Base-by-base conservation (phyloP, 2,888 invertebrate species). In the Orchestes rusci region DNA sequence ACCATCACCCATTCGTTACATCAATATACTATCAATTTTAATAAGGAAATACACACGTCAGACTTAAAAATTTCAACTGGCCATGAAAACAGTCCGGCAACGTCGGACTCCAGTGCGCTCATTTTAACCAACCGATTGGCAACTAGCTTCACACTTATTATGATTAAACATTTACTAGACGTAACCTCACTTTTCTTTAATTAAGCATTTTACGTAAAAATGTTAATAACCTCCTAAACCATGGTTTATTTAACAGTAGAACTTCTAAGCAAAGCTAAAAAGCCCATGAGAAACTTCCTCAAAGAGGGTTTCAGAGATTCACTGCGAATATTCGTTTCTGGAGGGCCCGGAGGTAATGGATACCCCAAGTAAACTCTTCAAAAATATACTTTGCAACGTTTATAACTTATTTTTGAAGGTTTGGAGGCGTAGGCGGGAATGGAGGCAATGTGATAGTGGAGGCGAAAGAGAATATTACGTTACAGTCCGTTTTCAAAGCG, bases 361-460 rank as follows among this genome's bases (percentile, higher is more conserved):
- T 65, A 75, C 19, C 77, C 79, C 12, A 75, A 74, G 60, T 80
- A 73, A 51, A 29, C 16, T 29, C 12, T 7, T 39, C 12, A 4
- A 31, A 31, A 2, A 39, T 33, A 23, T 10, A 23, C 10, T 30
- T 36, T 23, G 32, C 8, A 23, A 29, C 13, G 31, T 31, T 38
- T 17, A 20, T 19, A 28, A 40, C 15, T 20, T 43, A 40, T 33
- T 39, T 32, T 52, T 69, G 83, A 83, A 84, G 83, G 60, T 90
- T 79, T 67, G 94, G 94, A 2, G 96, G 90, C 0, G 68, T 86
- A 8, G 96, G 96, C 7, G 96, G 96, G 0, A 80, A 83, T 65
- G 96, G 96, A 29, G 96, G 96, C 2, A 79, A 85, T 67, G 81
- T 97, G 2, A 79, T 79, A 57, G 74, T 88, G 12, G 67, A 77